Percentiles rank a stretch among this genome's conserved stretches.
Conservation (phyloP, 2,888 invertebrate genomes). For the Euplagia quadripunctaria region DNA sequence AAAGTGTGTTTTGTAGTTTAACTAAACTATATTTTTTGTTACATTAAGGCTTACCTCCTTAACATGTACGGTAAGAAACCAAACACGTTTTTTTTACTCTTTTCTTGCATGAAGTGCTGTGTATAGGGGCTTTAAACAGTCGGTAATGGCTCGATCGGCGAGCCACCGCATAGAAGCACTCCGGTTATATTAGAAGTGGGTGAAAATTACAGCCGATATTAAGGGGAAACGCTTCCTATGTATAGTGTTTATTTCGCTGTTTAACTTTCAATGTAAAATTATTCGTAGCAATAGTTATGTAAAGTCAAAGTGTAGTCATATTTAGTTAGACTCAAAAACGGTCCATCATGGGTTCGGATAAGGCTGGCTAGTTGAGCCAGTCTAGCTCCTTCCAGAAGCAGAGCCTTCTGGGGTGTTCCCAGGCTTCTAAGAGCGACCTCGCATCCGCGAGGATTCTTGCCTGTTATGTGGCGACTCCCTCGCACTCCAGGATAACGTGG, state of each 20-base stretch:
- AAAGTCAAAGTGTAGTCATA: background rate
- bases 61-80: background rate
- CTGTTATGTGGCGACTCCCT: too few species aligned
- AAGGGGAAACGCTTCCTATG: constrained; percentile 29
- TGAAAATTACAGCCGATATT: constrained; percentile 47
- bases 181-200: constrained; percentile 55
- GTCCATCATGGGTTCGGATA: too few species aligned
- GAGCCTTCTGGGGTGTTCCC: too few species aligned
- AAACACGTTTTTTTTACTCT: background rate
- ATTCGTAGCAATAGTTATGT: background rate
- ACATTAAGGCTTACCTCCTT: too few species aligned
- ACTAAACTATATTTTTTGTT: too few species aligned
- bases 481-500: too few species aligned
- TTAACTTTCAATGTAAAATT: background rate
- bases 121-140: constrained; percentile 17
- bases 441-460: too few species aligned
- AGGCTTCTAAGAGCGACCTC: too few species aligned
- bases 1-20: too few species aligned
- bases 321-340: too few species aligned
- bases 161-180: constrained; percentile 47
- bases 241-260: background rate
- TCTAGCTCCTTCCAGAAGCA: too few species aligned
- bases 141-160: constrained; percentile 38
- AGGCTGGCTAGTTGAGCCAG: too few species aligned
- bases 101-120: constrained; percentile 10